phyloP scores from a whole-genome alignment of 2,797 vertebrate species.

The Hemibagrus guttatus region DNA sequence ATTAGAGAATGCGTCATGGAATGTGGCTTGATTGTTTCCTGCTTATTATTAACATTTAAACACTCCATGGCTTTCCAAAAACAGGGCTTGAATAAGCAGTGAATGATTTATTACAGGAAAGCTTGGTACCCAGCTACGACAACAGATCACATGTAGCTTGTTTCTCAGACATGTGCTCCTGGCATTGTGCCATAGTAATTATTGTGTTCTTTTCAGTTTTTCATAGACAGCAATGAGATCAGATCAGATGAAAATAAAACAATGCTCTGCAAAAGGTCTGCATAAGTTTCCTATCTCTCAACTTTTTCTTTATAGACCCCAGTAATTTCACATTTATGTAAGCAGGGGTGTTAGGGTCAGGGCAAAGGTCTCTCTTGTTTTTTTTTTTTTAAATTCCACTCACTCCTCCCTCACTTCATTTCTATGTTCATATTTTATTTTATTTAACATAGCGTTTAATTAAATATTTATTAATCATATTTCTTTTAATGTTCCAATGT shows the following conservation, averaged over 20 bases:
- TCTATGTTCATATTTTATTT: neutral
- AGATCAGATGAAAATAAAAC: neutral
- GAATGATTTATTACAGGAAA: slow-evolving; percentile 73
- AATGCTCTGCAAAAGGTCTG: neutral
- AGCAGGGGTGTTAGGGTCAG: neutral
- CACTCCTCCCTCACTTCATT: neutral
- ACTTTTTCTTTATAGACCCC: neutral
- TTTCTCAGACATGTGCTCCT: slow-evolving; percentile 20
- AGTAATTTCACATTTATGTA: neutral
- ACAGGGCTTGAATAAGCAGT: slow-evolving; percentile 70
- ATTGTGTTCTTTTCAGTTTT: neutral
- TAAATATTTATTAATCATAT: neutral
- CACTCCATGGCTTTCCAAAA: slow-evolving; percentile 38
- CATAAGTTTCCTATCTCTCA: neutral
- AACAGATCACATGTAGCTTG: slow-evolving; percentile 20
- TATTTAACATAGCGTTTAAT: neutral
- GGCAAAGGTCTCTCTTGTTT: neutral
- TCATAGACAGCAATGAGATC: neutral
- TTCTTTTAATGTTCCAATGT: neutral
- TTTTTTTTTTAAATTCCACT: neutral
- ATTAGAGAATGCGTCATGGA: slow-evolving; percentile 63
- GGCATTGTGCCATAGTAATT: slow-evolving; percentile 13
- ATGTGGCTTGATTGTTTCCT: slow-evolving; percentile 66
- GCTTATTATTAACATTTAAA: slow-evolving; percentile 42
- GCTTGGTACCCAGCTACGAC: slow-evolving; percentile 62